phyloP scores from a whole-genome alignment of 2,797 vertebrate species.

The Coregonus sp. region DNA sequence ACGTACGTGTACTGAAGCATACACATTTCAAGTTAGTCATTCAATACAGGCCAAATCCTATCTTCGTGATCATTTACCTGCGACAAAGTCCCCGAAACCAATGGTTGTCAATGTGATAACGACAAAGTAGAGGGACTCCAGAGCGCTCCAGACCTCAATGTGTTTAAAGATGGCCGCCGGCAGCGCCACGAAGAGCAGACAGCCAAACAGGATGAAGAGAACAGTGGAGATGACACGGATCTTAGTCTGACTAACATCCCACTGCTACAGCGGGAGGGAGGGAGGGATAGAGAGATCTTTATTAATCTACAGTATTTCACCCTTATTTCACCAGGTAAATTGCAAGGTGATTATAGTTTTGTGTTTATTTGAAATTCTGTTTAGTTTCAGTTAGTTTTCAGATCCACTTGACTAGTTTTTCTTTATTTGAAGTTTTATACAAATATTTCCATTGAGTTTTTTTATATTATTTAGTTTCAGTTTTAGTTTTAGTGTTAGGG shows the following conservation, averaged over 20 bases:
- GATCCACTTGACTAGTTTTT: too few species aligned
- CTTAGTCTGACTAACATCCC: slow-evolving; percentile 96
- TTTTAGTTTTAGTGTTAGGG: too few species aligned
- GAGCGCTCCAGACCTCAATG: slow-evolving; percentile 92
- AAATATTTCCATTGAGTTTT: too few species aligned
- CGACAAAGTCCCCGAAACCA: slow-evolving; percentile 96
- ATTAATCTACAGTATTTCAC: too few species aligned
- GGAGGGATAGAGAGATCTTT: neutral
- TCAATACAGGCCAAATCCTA: neutral
- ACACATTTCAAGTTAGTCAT: neutral
- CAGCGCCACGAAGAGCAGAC: slow-evolving; percentile 91
- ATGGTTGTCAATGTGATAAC: slow-evolving; percentile 97
- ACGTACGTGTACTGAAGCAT: neutral
- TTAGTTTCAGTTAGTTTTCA: too few species aligned
- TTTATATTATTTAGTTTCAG: too few species aligned
- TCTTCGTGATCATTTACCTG: slow-evolving; percentile 76
- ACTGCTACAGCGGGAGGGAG: slow-evolving; percentile 74
- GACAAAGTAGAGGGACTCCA: slow-evolving; percentile 95
- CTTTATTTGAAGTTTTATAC: too few species aligned
- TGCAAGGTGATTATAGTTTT: too few species aligned
- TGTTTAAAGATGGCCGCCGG: slow-evolving; percentile 94
- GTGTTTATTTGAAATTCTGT: too few species aligned
- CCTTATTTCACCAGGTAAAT: too few species aligned
- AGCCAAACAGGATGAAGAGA: slow-evolving; percentile 94
- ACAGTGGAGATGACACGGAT: slow-evolving; percentile 95